Base-by-base conservation (phyloP, 2,797 vertebrate genomes). In the Merluccius polli region DNA sequence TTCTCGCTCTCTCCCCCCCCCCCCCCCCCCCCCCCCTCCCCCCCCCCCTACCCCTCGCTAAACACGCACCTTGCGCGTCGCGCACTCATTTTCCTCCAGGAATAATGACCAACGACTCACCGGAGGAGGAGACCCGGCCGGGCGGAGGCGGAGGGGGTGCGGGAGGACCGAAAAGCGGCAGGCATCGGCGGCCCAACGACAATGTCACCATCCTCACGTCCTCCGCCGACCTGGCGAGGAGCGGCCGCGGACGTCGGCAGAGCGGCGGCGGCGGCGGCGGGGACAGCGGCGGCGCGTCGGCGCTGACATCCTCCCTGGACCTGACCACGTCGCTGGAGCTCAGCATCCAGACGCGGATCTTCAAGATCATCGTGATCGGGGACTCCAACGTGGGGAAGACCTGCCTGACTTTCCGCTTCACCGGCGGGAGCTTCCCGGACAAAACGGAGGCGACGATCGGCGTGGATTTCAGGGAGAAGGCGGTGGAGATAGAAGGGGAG, bases 381-480 rank as follows among this genome's bases (percentile, higher is more conserved):
- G 97, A 99, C 92, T 98, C 97, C 71, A 97, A 97, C 75, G 98
- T 99, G 80, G 98, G 98, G 33, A 99, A 99, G 89, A 99, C 98
- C 0, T 99, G 98, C 89, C 93, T 99, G 84, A 98, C 96, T 11
- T 98, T 96, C 93, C 97, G 97, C 79, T 99, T 99, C 93, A 98
- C 97, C 81, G 96, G 96, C 0, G 96, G 97, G 5, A 95, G 95
- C 89, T 99, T 99, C 73, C 97, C 97, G 1, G 95, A 96, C 73
- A 95, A 97, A 86, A 99, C 98, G 18, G 97, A 99, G 91, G 97
- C 97, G 83, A 99, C 98, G 16, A 99, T 99, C 91, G 97, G 98
- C 33, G 97, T 99, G 87, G 98, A 99, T 78, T 99, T 99, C 90
- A 93, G 97, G 77, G 97, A 99, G 89, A 95, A 96, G 74, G 95